phyloP scores from a whole-genome alignment of 2,797 vertebrate genomes.

The Discoglossus pictus region DNA sequence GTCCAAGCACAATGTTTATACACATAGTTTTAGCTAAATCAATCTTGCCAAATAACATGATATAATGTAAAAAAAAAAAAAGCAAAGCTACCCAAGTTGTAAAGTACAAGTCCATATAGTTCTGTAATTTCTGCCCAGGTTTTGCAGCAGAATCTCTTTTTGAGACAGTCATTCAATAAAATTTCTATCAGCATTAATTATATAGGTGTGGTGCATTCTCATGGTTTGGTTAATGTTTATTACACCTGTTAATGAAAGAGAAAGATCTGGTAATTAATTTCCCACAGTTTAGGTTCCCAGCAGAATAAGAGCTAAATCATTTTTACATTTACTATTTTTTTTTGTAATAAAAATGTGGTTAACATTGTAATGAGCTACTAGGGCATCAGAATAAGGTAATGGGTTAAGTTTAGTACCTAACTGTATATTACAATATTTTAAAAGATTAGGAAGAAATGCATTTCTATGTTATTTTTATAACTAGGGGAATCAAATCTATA shows the following conservation, averaged over 20 bases:
- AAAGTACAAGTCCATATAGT: too few relatives aligned
- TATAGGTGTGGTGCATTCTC: slow-evolving; percentile 8
- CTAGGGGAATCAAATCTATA: neutral
- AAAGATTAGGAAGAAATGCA: rapidly evolving
- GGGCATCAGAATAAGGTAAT: neutral
- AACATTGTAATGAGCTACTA: neutral
- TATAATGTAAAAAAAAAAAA: too few relatives aligned
- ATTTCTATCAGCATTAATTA: too few relatives aligned
- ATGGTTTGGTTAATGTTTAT: neutral
- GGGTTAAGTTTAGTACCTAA: neutral
- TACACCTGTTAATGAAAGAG: slow-evolving; percentile 21
- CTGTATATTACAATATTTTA: slow-evolving; percentile 5
- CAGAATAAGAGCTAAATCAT: neutral
- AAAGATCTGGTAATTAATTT: slow-evolving; percentile 12
- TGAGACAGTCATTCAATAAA: too few relatives aligned
- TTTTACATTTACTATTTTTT: neutral
- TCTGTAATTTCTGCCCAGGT: too few relatives aligned
- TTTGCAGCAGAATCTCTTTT: too few relatives aligned
- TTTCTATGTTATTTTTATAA: neutral
- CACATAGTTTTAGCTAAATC: too few relatives aligned
- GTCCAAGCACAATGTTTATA: too few relatives aligned
- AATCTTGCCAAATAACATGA: too few relatives aligned
- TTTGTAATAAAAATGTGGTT: neutral
- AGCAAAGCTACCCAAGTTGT: too few relatives aligned
- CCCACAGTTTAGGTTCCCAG: rapidly evolving